A percentile compares a stretch with the other conserved stretches of the same genome.
Conservation (phyloP, 2,888 invertebrate genomes). For the Mythimna vitellina region DNA sequence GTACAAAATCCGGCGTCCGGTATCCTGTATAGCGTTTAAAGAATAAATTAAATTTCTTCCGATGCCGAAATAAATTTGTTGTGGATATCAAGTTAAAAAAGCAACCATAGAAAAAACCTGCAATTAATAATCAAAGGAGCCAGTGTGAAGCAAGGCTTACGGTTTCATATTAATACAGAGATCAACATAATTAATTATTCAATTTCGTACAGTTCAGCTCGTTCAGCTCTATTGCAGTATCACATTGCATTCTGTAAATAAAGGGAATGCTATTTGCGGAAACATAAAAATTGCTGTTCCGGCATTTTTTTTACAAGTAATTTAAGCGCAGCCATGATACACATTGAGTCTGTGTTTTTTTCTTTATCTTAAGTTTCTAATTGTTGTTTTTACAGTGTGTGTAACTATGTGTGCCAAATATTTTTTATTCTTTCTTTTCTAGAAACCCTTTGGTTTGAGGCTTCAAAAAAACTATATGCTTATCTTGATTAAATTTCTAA, state of each 20-base stretch:
- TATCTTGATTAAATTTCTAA: neutral
- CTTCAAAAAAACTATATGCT: neutral
- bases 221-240: conserved; percentile 2
- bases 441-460: neutral
- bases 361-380: too few relatives aligned
- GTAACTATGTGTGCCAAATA: too few relatives aligned
- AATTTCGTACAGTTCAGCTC: conserved; percentile 8
- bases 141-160: neutral
- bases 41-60: neutral
- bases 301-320: too few relatives aligned
- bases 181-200: conserved; percentile 28
- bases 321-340: too few relatives aligned
- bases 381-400: too few relatives aligned
- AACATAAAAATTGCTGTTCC: too few relatives aligned
- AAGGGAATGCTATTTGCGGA: neutral
- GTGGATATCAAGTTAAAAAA: neutral
- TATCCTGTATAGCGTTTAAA: neutral
- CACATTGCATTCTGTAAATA: neutral
- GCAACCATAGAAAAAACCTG: neutral
- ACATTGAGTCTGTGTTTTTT: too few relatives aligned
- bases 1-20: too few relatives aligned
- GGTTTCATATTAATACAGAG: conserved; percentile 1
- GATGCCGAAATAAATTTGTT: too few relatives aligned
- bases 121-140: neutral
- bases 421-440: too few relatives aligned